A percentile compares a stretch with the other conserved stretches of the same genome.
These are phyloP conservation scores for Theretra japonica DNA, from an alignment of 2,888 invertebrate genomes.

Conservation along the genomic window DNA sequence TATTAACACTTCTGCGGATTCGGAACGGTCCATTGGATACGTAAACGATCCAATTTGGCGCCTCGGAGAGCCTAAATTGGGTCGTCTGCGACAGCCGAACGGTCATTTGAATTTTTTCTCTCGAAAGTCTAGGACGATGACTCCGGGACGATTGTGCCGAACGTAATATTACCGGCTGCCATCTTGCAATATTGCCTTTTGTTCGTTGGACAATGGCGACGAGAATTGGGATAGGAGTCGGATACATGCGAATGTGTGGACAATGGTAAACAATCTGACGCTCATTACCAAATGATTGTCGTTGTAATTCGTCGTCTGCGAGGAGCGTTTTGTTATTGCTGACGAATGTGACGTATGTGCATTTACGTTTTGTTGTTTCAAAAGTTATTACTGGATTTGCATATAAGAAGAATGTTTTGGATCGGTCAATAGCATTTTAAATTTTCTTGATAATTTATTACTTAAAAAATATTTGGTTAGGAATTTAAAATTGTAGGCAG, in stretches of 20 bases:
- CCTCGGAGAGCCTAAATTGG: constrained; percentile 60
- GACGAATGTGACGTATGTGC: not conserved
- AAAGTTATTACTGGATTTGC: no score
- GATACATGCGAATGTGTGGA: constrained; percentile 60
- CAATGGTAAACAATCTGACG: constrained; percentile 67
- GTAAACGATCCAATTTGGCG: constrained; percentile 60
- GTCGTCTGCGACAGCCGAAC: constrained; percentile 43
- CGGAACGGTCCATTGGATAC: constrained; percentile 46
- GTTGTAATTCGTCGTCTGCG: constrained; percentile 43
- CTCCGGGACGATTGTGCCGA: constrained; percentile 35
- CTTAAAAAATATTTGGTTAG: not conserved
- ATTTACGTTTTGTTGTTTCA: not conserved
- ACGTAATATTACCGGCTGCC: constrained; percentile 48
- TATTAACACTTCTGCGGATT: constrained; percentile 41
- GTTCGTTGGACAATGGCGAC: constrained; percentile 70
- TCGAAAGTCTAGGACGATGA: constrained; percentile 39
- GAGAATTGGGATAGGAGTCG: constrained; percentile 70
- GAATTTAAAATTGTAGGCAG: not conserved
- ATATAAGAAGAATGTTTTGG: not conserved
- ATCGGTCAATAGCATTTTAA: not conserved
- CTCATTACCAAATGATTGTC: constrained; percentile 55
- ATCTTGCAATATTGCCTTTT: constrained; percentile 64
- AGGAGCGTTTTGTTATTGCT: not conserved
- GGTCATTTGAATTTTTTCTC: constrained; percentile 29
- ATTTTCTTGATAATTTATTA: not conserved